Percentiles rank a stretch among this genome's conserved stretches.
Evolutionary conservation across 2,888 invertebrate genomes (phyloP).

Genomic region (Neocrepidodera transversa): DNA sequence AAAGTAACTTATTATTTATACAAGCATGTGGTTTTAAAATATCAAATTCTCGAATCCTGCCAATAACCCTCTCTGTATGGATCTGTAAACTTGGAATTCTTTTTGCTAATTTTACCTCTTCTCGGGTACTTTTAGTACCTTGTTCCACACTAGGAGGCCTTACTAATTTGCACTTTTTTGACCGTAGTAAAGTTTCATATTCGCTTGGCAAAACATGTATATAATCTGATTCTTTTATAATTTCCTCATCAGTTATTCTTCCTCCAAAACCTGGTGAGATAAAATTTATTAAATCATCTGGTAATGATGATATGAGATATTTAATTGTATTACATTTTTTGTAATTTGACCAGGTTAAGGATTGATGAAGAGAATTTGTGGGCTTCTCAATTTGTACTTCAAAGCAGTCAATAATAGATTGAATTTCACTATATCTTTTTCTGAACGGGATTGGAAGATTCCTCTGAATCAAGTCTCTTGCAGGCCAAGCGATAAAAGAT

Average conservation of each 20-base stretch:
- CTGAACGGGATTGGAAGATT: not conserved
- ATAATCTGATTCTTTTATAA: slow-evolving; percentile 12
- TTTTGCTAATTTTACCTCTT: too few species aligned
- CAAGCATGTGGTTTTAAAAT: too few species aligned
- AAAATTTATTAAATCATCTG: slow-evolving; percentile 23
- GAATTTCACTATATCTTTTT: not conserved
- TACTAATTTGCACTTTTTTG: too few species aligned
- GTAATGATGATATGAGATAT: slow-evolving; percentile 18
- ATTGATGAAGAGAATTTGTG: not conserved
- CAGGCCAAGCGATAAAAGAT: not conserved
- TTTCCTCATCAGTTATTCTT: slow-evolving; percentile 1
- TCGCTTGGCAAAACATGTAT: slow-evolving; percentile 1
- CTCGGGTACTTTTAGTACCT: too few species aligned
- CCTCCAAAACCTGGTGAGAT: slow-evolving; percentile 19
- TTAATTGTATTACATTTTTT: slow-evolving; percentile 21
- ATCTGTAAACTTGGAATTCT: too few species aligned
- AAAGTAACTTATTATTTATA: too few species aligned
- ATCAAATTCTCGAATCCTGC: too few species aligned
- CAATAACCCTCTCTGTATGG: too few species aligned
- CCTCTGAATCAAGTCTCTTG: not conserved
- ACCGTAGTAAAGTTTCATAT: too few species aligned
- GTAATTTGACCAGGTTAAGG: slow-evolving; percentile 15
- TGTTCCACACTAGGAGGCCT: too few species aligned
- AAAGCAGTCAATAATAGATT: slow-evolving; percentile 3
- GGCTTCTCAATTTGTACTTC: slow-evolving; percentile 8